These are phyloP conservation scores for Rhombomys opimus DNA, from an alignment of 2,113 vertebrate species.

Conservation along the genomic window DNA sequence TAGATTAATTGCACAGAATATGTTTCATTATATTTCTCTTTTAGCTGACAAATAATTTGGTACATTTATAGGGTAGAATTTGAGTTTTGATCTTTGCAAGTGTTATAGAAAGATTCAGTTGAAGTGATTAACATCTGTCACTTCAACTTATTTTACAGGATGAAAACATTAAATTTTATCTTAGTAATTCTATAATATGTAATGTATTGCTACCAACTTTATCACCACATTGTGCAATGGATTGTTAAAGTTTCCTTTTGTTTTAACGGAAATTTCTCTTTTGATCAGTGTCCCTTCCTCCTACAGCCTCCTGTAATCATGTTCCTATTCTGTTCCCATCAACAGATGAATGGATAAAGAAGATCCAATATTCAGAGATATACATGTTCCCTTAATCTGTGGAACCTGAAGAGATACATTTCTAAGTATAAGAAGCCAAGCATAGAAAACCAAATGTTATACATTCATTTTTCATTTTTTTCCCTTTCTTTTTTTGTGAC, in stretches of 20 bases:
- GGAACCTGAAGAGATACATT: neutral
- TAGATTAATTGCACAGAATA: neutral
- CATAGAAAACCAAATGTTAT: neutral
- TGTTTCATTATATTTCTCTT: neutral
- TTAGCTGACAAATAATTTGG: neutral
- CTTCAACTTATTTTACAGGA: neutral
- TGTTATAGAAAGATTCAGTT: neutral
- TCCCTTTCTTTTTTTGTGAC: neutral
- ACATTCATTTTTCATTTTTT: neutral
- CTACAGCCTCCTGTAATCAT: neutral
- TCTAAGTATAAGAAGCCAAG: neutral
- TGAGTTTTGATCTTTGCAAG: neutral
- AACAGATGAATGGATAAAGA: neutral
- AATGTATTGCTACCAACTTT: neutral
- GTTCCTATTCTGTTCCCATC: neutral
- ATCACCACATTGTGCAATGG: neutral
- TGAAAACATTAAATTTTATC: neutral
- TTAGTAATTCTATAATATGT: neutral
- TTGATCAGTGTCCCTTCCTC: neutral
- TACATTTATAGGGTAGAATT: neutral
- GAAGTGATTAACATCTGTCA: neutral
- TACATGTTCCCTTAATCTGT: neutral
- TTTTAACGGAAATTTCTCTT: neutral
- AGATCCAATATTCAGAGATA: neutral
- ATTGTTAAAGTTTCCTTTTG: neutral